phyloP scores from a whole-genome alignment of 1,140 invertebrate genomes.

The Colletes latitarsis region DNA sequence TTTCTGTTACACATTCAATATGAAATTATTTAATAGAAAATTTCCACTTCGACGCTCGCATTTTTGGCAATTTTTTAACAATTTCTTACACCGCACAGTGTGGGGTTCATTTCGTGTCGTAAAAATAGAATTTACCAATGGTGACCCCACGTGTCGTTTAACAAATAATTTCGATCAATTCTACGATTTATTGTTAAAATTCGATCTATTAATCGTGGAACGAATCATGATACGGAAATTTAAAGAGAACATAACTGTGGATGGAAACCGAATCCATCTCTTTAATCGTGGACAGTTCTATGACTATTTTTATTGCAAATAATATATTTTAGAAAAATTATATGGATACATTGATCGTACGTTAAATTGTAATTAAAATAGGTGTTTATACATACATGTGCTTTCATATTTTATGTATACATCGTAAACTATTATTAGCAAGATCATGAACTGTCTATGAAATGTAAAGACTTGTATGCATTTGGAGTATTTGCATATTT shows the following conservation, averaged over 20 bases:
- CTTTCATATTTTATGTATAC: background rate
- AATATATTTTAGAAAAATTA: constrained; percentile 18
- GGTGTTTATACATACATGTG: no score
- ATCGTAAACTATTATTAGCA: background rate
- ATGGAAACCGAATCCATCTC: background rate
- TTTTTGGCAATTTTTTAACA: constrained; percentile 6
- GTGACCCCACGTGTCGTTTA: constrained; percentile 24
- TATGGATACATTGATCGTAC: background rate
- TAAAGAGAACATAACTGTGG: background rate
- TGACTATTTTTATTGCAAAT: constrained; percentile 27
- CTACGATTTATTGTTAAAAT: background rate
- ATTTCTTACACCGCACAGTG: constrained; percentile 29
- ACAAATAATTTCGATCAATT: background rate
- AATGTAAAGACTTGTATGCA: no score
- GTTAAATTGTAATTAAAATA: background rate
- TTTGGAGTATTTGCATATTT: no score
- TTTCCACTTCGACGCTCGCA: background rate
- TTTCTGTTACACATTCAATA: background rate
- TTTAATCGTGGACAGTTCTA: background rate
- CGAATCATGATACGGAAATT: background rate
- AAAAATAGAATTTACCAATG: constrained; percentile 39
- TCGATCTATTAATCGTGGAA: background rate
- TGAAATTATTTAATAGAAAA: background rate
- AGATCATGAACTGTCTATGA: background rate
- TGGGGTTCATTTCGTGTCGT: constrained; percentile 1